A percentile compares a stretch with the other conserved stretches of the same genome.
Evolutionary conservation across 1,140 invertebrate genomes (phyloP).

Genomic region (Mactra quadrangularis): DNA sequence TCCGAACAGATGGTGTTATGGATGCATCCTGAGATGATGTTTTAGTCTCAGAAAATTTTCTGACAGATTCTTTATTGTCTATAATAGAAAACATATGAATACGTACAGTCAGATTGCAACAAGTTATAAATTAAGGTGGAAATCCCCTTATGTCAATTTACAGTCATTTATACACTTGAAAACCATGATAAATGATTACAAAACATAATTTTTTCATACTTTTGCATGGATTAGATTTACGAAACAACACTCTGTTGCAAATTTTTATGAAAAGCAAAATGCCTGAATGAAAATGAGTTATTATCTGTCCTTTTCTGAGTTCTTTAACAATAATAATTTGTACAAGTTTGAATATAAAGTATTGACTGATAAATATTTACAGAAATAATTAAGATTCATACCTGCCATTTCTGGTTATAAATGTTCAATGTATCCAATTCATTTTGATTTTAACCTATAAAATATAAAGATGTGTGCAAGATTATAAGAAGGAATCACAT

Average conservation of each 20-base stretch:
- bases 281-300: background rate
- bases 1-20: background rate
- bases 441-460: background rate
- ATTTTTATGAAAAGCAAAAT: background rate
- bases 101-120: background rate
- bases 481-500: background rate
- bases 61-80: slow-evolving; percentile 35
- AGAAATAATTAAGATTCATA: background rate
- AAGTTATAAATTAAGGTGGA: background rate
- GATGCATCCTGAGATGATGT: slow-evolving; percentile 18
- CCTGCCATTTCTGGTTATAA: slow-evolving; percentile 18
- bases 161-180: too few relatives aligned
- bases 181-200: background rate
- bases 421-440: background rate
- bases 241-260: too few relatives aligned
- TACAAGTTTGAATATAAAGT: too few relatives aligned
- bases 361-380: too few relatives aligned
- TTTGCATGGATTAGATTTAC: background rate
- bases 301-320: too few relatives aligned
- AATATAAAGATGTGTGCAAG: background rate
- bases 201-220: background rate
- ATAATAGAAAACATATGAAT: background rate
- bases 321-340: too few relatives aligned
- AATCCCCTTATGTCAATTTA: background rate
- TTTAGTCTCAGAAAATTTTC: slow-evolving; percentile 11